Base-by-base conservation (phyloP, 2,113 vertebrate genomes). In the Embiotoca jacksoni region DNA sequence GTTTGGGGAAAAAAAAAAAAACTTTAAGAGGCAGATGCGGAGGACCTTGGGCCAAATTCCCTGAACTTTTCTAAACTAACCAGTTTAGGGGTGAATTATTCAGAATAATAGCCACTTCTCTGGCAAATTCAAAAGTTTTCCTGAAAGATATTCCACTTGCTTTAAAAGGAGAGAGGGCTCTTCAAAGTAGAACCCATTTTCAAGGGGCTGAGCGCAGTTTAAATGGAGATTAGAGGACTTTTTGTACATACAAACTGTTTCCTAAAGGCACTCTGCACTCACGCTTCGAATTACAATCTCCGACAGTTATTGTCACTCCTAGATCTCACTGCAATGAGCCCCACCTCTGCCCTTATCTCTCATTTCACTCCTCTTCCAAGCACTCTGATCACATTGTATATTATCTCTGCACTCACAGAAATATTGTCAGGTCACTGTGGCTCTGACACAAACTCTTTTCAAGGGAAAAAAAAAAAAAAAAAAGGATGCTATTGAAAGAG, bases 211-310 rank as follows among this genome's bases (percentile, higher is more conserved):
- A 80, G 69, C 5, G 0, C 69, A 74, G 86, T 91, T 86, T 82
- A 91, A 87, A 83, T 83, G 76, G 70, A 90, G 86, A 90, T 89
- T 71, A 88, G 69, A 86, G 85, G 35, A 82, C 82, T 78, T 88
- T 88, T 86, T 72, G 78, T 81, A 78, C 84, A 85, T 75, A 70
- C 69, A 85, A 83, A 83, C 75, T 64, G 75, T 84, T 82, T 85
- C 75, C 84, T 66, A 52, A 71, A 83, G 82, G 70, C 80, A 64
- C 80, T 87, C 69, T 55, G 84, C 64, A 61, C 72, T 14, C 86
- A 59, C 61, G 86, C 81, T 71, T 77, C 66, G 89, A 90, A 88
- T 85, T 79, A 67, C 71, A 89, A 85, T 77, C 50, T 52, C 41
- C 78, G 67, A 41, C 60, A 54, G 50, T 73, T 68, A 80, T 81